Base-by-base conservation (phyloP, 2,888 invertebrate genomes). In the Plebejus argus region DNA sequence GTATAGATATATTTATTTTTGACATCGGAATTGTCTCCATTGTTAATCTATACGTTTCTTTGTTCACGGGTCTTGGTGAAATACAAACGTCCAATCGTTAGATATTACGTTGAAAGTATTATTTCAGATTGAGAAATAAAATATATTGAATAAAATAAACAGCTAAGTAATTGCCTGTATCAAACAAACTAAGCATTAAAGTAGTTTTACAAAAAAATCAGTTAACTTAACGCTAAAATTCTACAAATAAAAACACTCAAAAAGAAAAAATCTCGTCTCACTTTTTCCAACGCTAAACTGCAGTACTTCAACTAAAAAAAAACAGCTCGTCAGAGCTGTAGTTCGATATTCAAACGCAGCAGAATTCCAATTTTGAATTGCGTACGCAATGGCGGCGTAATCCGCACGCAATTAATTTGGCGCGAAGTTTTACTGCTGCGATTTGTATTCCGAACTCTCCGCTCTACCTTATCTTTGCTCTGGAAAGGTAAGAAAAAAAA, bases 321-420 rank as follows among this genome's bases (percentile, higher is more conserved):
- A 72, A 72, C 6, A 23, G 1, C 20, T 23, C 15, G 49, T 72
- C 15, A 8, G 3, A 8, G 3, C 2, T 28, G 2, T 12, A 20
- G 28, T 66, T 71, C 39, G 71, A 71, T 39, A 20, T 74, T 28
- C 49, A 53, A 74, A 74, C 74, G 53, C 74, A 74, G 53, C 53
- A 28, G 74, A 28, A 74, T 74, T 49, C 8, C 49, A 53, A 75
- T 75, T 70, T 49, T 20, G 61, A 53, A 75, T 75, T 56, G 77
- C 76, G 72, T 71, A 76, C 76, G 74, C 76, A 75, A 78, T 79
- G 78, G 80, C 80, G 79, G 78, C 81, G 87, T 87, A 89, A 89
- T 88, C 87, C 87, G 86, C 89, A 89, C 86, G 86, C 89, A 90
- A 92, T 91, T 92, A 92, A 92, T 92, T 90, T 89, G 87, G 85